Conservation (phyloP, 2,888 invertebrate species). For the Clepsis dumicolana region DNA sequence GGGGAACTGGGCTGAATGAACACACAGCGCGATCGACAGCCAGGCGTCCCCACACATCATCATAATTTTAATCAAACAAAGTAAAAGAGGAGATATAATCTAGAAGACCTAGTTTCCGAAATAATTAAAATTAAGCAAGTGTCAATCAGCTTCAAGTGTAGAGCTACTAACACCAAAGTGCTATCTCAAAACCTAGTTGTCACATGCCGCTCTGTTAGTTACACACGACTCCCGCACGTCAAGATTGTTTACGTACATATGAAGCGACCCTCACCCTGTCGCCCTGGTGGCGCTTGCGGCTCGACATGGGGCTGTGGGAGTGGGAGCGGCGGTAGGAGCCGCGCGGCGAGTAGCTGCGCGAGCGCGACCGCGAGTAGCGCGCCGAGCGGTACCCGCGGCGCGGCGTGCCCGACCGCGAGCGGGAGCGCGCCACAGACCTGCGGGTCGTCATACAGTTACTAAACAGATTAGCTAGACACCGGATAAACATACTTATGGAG, state of each 20-base stretch:
- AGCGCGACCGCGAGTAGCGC: conserved; percentile 88
- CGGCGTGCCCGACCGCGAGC: conserved; percentile 88
- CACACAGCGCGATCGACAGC: too few relatives aligned
- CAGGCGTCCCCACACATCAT: too few relatives aligned
- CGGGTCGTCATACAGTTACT: too few relatives aligned
- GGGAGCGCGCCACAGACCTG: conserved; percentile 55
- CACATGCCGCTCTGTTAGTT: conserved; percentile 30
- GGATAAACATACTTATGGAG: too few relatives aligned
- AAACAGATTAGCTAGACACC: too few relatives aligned
- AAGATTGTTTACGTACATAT: conserved; percentile 43
- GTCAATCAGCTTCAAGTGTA: background rate
- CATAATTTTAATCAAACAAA: too few relatives aligned
- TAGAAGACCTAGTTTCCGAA: too few relatives aligned
- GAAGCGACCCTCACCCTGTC: conserved; percentile 86
- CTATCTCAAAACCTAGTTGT: background rate
- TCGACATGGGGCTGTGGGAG: conserved; percentile 94
- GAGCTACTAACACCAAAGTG: background rate
- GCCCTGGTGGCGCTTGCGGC: conserved; percentile 91
- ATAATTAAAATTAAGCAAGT: background rate
- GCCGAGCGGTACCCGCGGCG: conserved; percentile 79
- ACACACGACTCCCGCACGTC: conserved; percentile 34
- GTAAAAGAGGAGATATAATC: too few relatives aligned
- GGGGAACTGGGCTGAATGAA: too few relatives aligned
- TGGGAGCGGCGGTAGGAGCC: conserved; percentile 88
- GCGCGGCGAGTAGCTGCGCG: conserved; percentile 87